Evolutionary conservation across 2,888 invertebrate species (phyloP).

Genomic region (Zaprionus lineosus): DNA sequence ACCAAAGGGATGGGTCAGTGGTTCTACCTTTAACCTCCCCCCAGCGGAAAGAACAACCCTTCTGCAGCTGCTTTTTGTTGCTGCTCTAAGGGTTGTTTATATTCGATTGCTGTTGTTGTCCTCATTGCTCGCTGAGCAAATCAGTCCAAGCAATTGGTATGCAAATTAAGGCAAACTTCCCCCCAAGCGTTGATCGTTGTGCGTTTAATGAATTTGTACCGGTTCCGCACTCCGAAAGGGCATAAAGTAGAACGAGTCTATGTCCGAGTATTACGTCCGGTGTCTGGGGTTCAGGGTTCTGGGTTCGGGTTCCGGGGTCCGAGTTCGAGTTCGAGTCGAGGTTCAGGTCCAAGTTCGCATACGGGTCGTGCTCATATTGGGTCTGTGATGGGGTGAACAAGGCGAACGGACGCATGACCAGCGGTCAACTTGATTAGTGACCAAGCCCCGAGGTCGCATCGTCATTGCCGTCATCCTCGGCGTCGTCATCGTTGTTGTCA

Average conservation of each 20-base stretch:
- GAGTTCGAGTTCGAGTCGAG: constrained; percentile 5
- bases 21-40: constrained; percentile 16
- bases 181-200: constrained; percentile 53
- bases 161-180: constrained; percentile 72
- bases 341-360: constrained; percentile 5
- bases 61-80: constrained; percentile 62
- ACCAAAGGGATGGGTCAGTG: constrained; percentile 14
- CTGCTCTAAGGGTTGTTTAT: constrained; percentile 36
- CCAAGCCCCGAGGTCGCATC: constrained; percentile 54
- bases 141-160: constrained; percentile 70
- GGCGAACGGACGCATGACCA: constrained; percentile 60
- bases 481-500: constrained; percentile 7
- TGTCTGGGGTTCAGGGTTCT: constrained; percentile 9
- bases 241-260: background rate
- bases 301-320: constrained; percentile 1
- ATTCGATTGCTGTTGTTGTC: constrained; percentile 11
- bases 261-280: constrained; percentile 4
- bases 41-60: background rate
- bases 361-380: background rate
- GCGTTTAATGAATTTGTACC: constrained; percentile 73
- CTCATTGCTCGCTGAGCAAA: constrained; percentile 48
- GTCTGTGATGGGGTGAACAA: constrained; percentile 29
- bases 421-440: constrained; percentile 80
- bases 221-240: constrained; percentile 21
- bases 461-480: constrained; percentile 10